These are phyloP conservation scores for Coturnix japonica DNA, from an alignment of 2,113 vertebrate genomes.

Conservation along the genomic window DNA sequence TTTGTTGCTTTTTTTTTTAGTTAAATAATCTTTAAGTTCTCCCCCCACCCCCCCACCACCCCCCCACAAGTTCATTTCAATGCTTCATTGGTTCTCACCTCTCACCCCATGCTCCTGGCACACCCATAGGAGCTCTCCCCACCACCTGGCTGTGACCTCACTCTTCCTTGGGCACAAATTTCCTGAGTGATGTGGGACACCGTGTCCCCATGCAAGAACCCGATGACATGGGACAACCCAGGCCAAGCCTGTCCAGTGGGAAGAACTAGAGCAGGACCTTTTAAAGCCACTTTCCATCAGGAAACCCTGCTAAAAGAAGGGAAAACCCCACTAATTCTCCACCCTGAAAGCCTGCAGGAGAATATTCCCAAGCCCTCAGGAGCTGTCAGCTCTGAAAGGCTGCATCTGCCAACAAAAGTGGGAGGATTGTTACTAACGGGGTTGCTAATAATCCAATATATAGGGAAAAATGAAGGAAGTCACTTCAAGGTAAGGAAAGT, in stretches of 20 bases:
- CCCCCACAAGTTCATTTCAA: constrained; percentile 26
- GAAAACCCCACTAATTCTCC: constrained; percentile 15
- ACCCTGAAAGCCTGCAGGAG: background rate
- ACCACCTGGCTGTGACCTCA: background rate
- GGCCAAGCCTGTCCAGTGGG: background rate
- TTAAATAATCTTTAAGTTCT: constrained; percentile 76
- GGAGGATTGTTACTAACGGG: background rate
- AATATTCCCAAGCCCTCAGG: constrained; percentile 25
- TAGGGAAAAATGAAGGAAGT: constrained; percentile 44
- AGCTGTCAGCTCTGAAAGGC: constrained; percentile 10
- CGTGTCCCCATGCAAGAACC: accelerated
- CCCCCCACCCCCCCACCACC: background rate
- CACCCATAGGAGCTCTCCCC: background rate
- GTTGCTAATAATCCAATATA: constrained; percentile 33
- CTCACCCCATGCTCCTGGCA: constrained; percentile 60
- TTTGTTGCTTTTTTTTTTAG: constrained; percentile 30
- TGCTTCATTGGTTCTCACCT: constrained; percentile 56
- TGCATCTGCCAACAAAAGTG: constrained; percentile 28
- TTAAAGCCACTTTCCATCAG: background rate
- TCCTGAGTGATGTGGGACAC: background rate
- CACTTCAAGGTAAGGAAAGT: constrained; percentile 34
- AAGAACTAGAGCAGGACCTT: background rate
- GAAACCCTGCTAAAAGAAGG: constrained; percentile 1
- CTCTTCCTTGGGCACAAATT: background rate
- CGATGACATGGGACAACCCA: background rate